These are phyloP conservation scores for Chaenogobius annularis DNA, from an alignment of 2,113 vertebrate genomes.

Conservation along the genomic window DNA sequence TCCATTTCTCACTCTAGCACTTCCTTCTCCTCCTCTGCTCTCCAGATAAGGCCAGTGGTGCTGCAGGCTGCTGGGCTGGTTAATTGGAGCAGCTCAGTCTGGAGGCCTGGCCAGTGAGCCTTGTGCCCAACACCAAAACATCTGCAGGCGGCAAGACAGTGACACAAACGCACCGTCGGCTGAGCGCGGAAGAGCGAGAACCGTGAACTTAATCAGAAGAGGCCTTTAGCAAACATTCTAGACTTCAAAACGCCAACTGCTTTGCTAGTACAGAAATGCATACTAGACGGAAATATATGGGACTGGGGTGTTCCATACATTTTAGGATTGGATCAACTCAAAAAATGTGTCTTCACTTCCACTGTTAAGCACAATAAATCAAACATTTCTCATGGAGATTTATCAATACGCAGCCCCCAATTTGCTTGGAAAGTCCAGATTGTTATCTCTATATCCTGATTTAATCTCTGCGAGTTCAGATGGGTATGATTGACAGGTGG, in stretches of 20 bases:
- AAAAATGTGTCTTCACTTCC: background rate
- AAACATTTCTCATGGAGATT: too few relatives aligned
- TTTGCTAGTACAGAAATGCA: constrained; percentile 10
- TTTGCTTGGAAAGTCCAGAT: too few relatives aligned
- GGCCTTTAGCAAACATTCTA: constrained; percentile 52
- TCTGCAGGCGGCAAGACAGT: constrained; percentile 61
- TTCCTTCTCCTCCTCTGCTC: constrained; percentile 4
- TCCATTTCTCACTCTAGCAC: constrained; percentile 32
- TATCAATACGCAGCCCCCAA: too few relatives aligned
- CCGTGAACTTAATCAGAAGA: constrained; percentile 27
- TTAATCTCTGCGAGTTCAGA: too few relatives aligned
- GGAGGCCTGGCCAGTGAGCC: constrained; percentile 64
- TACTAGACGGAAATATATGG: background rate
- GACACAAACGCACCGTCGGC: constrained; percentile 37
- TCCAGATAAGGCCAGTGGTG: constrained; percentile 64
- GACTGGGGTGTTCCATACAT: background rate
- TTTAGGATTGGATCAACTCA: background rate
- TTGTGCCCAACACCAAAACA: constrained; percentile 64
- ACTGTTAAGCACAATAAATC: background rate
- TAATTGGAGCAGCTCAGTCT: constrained; percentile 71
- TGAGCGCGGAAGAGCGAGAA: constrained; percentile 11
- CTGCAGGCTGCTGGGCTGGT: constrained; percentile 70
- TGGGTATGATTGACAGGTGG: too few relatives aligned
- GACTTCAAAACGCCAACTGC: constrained; percentile 44
- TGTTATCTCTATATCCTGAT: too few relatives aligned